Evolutionary conservation across 2,797 vertebrate genomes (phyloP), one percentile per base, ranked within the genome.

Genomic region (Premnoplex brunnescens): DNA sequence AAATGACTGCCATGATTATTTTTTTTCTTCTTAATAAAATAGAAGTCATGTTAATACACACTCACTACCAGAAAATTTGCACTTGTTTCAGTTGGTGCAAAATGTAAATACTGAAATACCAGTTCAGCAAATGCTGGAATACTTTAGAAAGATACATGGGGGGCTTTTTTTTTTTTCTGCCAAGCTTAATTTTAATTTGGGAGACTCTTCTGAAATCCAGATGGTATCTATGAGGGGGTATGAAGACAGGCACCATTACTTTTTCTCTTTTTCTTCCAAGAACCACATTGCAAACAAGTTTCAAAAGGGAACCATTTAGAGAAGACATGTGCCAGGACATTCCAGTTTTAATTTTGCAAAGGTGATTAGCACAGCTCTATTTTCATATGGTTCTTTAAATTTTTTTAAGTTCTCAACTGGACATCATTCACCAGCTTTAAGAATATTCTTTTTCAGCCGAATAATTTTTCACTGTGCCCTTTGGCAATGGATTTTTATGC

Each of bases 11-110:
- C 88, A 91, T 84, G 64, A 58, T 41, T 74, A 26, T 72, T 78
- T 93, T 90, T 54, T 85, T 49, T 87, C 58, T 88, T 88, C 73
- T 86, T 78, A 86, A 79, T 93, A 94, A 90, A 93, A 93, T 76
- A 95, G 79, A 90, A 93, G 73, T 80, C 79, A 59, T 92, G 59
- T 79, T 95, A 96, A 88, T 63, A 88, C 67, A 66, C 62, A 78
- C 32, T 84, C 2, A 1, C 85, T 91, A 95, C 62, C 58, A 94
- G 85, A 94, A 92, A 77, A 88, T 63, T 86, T 84, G 28, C 51
- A 39, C 48, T 88, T 58, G 15, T 88, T 94, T 96, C 84, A 89
- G 44, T 58, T 85, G 72, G 54, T 95, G 56, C 71, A 94, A 95
- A 96, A 76, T 48, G 89, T 52, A 88, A 60, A 88, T 76, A 85